Evolutionary conservation across 2,888 invertebrate genomes (phyloP), one percentile per base, ranked within the genome.

Genomic region (Listrodromus nycthemerus): DNA sequence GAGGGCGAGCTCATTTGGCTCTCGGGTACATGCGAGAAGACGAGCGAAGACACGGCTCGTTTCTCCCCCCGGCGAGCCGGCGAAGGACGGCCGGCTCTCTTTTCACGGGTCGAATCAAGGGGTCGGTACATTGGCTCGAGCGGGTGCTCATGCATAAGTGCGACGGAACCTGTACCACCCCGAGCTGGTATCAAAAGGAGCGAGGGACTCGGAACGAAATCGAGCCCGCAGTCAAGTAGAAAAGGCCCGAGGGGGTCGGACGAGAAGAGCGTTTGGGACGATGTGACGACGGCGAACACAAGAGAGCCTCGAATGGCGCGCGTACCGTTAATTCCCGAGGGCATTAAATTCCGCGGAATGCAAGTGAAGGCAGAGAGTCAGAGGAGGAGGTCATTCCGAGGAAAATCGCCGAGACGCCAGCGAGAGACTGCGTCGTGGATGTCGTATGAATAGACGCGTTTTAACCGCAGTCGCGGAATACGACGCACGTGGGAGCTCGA

Each of bases 1-100:
- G 48, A 70, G 75, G 73, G 61, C 19, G 61, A 50, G 58, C 71
- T 63, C 79, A 80, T 83, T 74, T 80, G 65, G 45, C 63, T 66
- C 77, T 70, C 52, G 13, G 41, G 16, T 16, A 45, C 55, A 7
- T 19, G 37, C 33, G 33, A 30, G 16, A 37, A 30, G 55, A 55
- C 63, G 37, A 61, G 45, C 50, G n/a, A 16, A 41, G 37, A 30
- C 74, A 58, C 30, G 58, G 30, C 65, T 66, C 33, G 41, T 61
- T 61, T 75, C 48, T 8, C 61, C 33, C 13, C 13, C 19, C 13
- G n/a, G n/a, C n/a, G 41, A 24, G 33, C 58, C 55, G 45, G 24
- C 48, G n/a, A 10, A 19, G 67, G 50, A n/a, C 7, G 21, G 21
- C 3, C 24, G 21, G 21, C 55, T 55, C 55, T 65, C 48, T 63